These are phyloP conservation scores for Ctena decussata DNA, from an alignment of 2,888 invertebrate genomes.

Conservation along the genomic window DNA sequence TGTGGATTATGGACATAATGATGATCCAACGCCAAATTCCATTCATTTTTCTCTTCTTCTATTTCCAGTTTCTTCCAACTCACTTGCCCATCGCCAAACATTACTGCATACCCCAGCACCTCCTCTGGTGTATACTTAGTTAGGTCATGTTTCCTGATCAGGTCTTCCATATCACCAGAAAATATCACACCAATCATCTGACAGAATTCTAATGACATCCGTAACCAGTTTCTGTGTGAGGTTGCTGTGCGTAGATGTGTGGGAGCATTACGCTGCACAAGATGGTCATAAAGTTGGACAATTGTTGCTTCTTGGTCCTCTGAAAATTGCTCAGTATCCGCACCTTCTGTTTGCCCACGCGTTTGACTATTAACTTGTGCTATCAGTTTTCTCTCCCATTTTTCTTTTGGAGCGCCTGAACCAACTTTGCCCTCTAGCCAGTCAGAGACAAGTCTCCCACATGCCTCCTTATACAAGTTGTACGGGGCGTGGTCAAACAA, in stretches of 20 bases:
- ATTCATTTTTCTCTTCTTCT: constrained; percentile 47
- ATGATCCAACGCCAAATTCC: constrained; percentile 40
- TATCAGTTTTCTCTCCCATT: constrained; percentile 37
- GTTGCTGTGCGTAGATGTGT: constrained; percentile 44
- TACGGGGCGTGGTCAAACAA: constrained; percentile 25
- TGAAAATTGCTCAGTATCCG: background rate
- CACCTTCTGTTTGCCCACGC: background rate
- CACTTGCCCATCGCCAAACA: constrained; percentile 53
- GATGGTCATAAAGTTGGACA: constrained; percentile 21
- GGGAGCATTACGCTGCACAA: constrained; percentile 42
- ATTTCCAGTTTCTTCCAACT: constrained; percentile 34
- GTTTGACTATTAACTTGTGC: constrained; percentile 2
- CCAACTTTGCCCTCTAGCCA: constrained; percentile 54
- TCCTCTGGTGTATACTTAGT: constrained; percentile 59
- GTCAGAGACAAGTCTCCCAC: constrained; percentile 15
- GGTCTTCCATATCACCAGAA: constrained; percentile 34
- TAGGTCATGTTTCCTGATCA: constrained; percentile 51
- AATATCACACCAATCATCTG: constrained; percentile 38
- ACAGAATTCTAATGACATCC: constrained; percentile 26
- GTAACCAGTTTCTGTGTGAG: constrained; percentile 58
- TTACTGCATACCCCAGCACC: constrained; percentile 57
- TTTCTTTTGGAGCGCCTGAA: constrained; percentile 39
- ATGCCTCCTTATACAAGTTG: constrained; percentile 8
- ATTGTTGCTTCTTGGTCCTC: background rate
- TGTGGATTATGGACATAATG: constrained; percentile 60